Conservation (phyloP, 2,888 invertebrate species). For the Pheosia tremula region DNA sequence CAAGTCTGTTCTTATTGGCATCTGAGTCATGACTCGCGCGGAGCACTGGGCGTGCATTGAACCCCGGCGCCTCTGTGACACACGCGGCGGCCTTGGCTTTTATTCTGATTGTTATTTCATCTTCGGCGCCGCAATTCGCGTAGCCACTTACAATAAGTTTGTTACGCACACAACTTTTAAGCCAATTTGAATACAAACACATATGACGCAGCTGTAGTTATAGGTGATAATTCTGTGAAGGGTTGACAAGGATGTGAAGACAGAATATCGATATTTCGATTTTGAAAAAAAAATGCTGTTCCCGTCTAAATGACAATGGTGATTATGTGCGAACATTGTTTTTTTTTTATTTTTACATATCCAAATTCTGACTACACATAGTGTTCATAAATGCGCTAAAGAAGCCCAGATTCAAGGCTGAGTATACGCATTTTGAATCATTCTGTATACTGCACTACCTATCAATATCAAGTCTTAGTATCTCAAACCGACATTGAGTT, state of each 20-base stretch:
- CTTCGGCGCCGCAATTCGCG: neutral
- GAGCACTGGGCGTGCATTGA: constrained; percentile 46
- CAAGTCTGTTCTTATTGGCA: neutral
- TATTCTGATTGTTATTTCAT: constrained; percentile 24
- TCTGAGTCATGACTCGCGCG: constrained; percentile 20
- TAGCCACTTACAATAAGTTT: neutral
- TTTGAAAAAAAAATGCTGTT: no score
- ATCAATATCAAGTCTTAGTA: no score
- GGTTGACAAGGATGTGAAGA: neutral
- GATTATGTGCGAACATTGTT: no score
- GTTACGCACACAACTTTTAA: neutral
- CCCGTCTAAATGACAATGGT: no score
- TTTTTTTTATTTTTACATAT: no score
- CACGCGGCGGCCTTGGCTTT: constrained; percentile 27
- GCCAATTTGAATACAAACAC: neutral
- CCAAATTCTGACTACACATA: no score
- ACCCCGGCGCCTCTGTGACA: constrained; percentile 38
- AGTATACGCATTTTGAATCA: no score
- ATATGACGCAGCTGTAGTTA: neutral
- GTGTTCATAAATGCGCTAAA: no score
- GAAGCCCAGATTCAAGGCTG: no score
- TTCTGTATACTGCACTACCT: no score
- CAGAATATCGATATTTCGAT: no score
- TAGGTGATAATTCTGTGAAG: neutral
- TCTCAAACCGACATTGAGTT: no score